phyloP scores from a whole-genome alignment of 2,113 vertebrate genomes.

The Sander lucioperca region DNA sequence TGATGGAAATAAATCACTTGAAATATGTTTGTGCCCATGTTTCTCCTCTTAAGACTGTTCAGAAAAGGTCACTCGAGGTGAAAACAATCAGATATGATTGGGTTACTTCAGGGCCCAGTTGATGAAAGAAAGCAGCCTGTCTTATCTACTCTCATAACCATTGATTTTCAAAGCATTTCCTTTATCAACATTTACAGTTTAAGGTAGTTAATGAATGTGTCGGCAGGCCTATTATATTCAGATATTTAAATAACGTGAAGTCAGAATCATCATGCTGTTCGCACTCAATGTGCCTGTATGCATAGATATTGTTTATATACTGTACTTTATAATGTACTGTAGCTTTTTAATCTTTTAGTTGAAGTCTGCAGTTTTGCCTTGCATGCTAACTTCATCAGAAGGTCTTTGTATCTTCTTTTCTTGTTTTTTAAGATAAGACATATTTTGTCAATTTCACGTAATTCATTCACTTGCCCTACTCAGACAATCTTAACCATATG shows the following conservation, averaged over 20 bases:
- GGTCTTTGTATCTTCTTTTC: background rate
- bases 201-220: constrained; percentile 35
- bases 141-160: constrained; percentile 27
- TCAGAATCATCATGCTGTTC: constrained; percentile 18
- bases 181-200: constrained; percentile 32
- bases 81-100: constrained; percentile 58
- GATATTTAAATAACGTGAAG: constrained; percentile 2
- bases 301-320: background rate
- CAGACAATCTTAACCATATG: background rate
- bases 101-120: constrained; percentile 19
- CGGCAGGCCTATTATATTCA: background rate
- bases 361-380: background rate
- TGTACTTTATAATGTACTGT: background rate
- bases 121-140: constrained; percentile 31
- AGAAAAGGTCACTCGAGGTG: constrained; percentile 65
- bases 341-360: background rate
- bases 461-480: background rate
- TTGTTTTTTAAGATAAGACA: background rate
- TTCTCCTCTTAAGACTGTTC: constrained; percentile 44
- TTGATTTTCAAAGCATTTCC: constrained; percentile 41
- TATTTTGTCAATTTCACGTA: constrained; percentile 2
- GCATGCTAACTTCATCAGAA: background rate
- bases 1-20: constrained; percentile 55
- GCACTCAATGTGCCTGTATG: background rate
- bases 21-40: constrained; percentile 48